Conservation (phyloP, 2,888 invertebrate genomes). For the Odontocolon sp. region DNA sequence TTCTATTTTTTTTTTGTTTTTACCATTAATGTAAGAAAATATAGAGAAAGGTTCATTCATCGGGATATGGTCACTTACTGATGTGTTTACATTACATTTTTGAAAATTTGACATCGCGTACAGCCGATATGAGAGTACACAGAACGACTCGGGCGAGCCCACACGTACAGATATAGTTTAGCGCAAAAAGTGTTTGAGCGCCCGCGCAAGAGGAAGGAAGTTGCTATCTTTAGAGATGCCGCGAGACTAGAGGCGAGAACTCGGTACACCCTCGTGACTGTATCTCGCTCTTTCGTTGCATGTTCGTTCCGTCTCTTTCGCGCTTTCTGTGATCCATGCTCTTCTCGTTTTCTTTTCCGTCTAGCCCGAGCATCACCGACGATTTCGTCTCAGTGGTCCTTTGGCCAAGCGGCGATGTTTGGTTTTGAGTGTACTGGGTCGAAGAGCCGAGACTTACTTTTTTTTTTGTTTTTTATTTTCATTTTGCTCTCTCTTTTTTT, state of each 20-base stretch:
- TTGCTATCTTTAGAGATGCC: constrained; percentile 76
- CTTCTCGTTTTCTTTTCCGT: constrained; percentile 65
- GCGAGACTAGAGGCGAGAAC: constrained; percentile 12
- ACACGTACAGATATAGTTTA: constrained; percentile 67
- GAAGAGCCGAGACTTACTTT: not conserved
- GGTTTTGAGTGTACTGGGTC: constrained; percentile 9
- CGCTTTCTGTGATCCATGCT: constrained; percentile 32
- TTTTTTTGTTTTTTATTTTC: not conserved
- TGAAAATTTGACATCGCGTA: not conserved
- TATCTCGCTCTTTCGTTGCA: not conserved
- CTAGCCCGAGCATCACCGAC: constrained; percentile 34
- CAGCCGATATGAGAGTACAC: constrained; percentile 25
- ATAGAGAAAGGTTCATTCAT: too few relatives aligned
- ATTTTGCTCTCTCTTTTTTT: not conserved
- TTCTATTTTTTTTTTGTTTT: too few relatives aligned
- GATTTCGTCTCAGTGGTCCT: not conserved
- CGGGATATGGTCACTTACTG: too few relatives aligned
- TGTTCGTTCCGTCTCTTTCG: not conserved
- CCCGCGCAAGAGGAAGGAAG: constrained; percentile 73
- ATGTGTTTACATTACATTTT: too few relatives aligned
- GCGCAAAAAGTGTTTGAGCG: constrained; percentile 67
- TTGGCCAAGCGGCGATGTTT: constrained; percentile 4
- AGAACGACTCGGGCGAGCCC: not conserved
- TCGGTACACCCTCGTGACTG: not conserved
- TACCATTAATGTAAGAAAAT: too few relatives aligned